These are phyloP conservation scores for Suillia variegata DNA, from an alignment of 2,888 invertebrate genomes.

Conservation along the genomic window DNA sequence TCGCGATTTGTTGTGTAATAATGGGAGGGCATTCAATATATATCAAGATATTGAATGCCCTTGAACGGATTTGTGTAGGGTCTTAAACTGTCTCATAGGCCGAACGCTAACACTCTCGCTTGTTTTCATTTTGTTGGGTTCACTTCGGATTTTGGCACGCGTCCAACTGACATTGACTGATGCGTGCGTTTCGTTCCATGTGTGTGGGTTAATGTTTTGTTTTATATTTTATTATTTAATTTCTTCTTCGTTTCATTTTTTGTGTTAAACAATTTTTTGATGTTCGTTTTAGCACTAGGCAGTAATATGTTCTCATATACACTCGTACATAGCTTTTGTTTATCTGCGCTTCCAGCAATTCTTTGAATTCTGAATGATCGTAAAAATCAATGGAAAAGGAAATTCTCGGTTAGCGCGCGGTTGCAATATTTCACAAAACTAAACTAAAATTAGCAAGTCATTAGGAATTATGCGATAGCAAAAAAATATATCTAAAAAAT, in stretches of 20 bases:
- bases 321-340: slow-evolving; percentile 19
- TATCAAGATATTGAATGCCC: too few species aligned
- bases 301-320: slow-evolving; percentile 20
- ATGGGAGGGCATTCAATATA: too few species aligned
- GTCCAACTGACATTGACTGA: slow-evolving; percentile 55
- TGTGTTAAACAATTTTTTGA: slow-evolving; percentile 23
- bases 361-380: slow-evolving; percentile 30
- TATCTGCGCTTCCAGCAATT: too few species aligned
- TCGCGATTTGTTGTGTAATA: too few species aligned
- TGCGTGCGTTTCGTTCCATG: slow-evolving; percentile 32
- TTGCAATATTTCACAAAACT: background rate
- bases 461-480: background rate
- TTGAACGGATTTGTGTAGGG: too few species aligned
- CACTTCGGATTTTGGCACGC: slow-evolving; percentile 37
- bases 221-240: slow-evolving; percentile 31
- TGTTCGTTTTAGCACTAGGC: slow-evolving; percentile 1
- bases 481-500: too few species aligned
- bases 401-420: background rate
- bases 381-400: slow-evolving; percentile 28
- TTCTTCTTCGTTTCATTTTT: slow-evolving; percentile 18
- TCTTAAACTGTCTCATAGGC: too few species aligned
- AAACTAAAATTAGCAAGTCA: background rate
- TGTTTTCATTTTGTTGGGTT: slow-evolving; percentile 17
- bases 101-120: background rate
- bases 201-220: slow-evolving; percentile 45